Percentiles rank a stretch among this genome's conserved stretches.
These are phyloP conservation scores for Notodromas monacha DNA, from an alignment of 2,888 invertebrate species.

Conservation along the genomic window DNA sequence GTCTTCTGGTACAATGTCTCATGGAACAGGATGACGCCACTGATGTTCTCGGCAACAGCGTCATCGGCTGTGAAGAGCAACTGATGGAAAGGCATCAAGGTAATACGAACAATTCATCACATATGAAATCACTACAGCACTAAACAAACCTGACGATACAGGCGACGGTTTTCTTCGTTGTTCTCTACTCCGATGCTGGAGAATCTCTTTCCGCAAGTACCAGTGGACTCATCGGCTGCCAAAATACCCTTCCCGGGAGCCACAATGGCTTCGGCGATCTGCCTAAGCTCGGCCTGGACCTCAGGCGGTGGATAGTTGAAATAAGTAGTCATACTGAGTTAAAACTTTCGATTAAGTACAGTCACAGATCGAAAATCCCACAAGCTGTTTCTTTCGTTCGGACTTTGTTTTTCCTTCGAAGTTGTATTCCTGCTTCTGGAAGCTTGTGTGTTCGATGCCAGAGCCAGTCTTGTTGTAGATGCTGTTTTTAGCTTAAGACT, in stretches of 20 bases:
- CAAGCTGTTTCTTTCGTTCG: too few species aligned
- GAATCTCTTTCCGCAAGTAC: constrained; percentile 62
- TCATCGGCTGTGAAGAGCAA: constrained; percentile 52
- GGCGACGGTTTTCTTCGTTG: constrained; percentile 58
- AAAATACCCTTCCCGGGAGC: constrained; percentile 82
- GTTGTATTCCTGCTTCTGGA: too few species aligned
- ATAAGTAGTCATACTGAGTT: constrained; percentile 46
- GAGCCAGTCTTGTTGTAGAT: too few species aligned
- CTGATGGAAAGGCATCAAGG: constrained; percentile 20
- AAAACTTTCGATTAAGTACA: too few species aligned
- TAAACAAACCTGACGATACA: constrained; percentile 33
- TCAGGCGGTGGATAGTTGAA: constrained; percentile 47
- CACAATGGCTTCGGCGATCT: constrained; percentile 61
- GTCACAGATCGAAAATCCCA: too few species aligned
- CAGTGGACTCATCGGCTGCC: constrained; percentile 86
- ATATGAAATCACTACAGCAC: too few species aligned
- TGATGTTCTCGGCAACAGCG: constrained; percentile 40
- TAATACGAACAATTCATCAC: too few species aligned
- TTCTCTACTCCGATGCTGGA: constrained; percentile 66
- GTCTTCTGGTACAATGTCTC: constrained; percentile 93
- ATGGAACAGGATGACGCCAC: constrained; percentile 92
- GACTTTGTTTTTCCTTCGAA: too few species aligned
- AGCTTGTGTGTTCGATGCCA: too few species aligned
- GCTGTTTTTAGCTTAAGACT: too few species aligned
- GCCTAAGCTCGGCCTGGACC: constrained; percentile 51